Percentiles rank a stretch among this genome's conserved stretches.
phyloP scores from a whole-genome alignment of 1,140 invertebrate genomes.

The Cryptotermes secundus region DNA sequence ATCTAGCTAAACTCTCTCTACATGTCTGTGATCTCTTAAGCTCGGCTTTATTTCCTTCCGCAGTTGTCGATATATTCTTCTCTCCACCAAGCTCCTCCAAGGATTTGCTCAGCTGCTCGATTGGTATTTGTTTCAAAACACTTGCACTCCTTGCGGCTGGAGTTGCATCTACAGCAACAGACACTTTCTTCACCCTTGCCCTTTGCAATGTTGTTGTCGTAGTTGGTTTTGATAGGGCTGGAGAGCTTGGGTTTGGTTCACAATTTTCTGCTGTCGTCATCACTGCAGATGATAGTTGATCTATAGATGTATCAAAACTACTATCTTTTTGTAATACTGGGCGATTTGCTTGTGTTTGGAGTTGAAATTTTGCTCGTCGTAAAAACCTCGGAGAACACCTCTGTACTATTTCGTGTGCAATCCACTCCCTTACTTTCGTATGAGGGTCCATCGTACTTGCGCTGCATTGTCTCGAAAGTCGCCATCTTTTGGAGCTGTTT shows the following conservation, averaged over 20 bases:
- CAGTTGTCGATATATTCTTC: conserved; percentile 43
- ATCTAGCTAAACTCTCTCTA: conserved; percentile 13
- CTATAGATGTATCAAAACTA: neutral
- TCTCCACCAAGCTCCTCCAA: conserved; percentile 46
- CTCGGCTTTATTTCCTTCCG: conserved; percentile 40
- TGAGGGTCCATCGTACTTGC: conserved; percentile 79
- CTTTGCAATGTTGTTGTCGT: conserved; percentile 42
- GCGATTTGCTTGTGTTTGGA: neutral
- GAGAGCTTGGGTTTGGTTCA: neutral
- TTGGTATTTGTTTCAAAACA: conserved; percentile 70
- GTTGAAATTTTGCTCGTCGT: conserved; percentile 47
- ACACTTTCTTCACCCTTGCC: conserved; percentile 63
- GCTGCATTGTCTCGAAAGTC: conserved; percentile 68
- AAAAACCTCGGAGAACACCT: conserved; percentile 65
- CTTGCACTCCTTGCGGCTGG: conserved; percentile 67
- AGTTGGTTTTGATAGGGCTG: conserved; percentile 21
- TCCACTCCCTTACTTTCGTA: conserved; percentile 83
- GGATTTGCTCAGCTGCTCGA: conserved; percentile 63
- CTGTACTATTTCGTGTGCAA: conserved; percentile 61
- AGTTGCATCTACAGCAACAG: conserved; percentile 72
- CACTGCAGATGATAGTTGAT: neutral
- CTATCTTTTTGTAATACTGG: neutral
- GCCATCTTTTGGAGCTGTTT: conserved; percentile 63
- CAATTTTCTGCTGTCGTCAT: neutral
- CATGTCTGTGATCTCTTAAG: conserved; percentile 19